Conservation (phyloP, 2,113 vertebrate genomes). For the Sialia sialis region DNA sequence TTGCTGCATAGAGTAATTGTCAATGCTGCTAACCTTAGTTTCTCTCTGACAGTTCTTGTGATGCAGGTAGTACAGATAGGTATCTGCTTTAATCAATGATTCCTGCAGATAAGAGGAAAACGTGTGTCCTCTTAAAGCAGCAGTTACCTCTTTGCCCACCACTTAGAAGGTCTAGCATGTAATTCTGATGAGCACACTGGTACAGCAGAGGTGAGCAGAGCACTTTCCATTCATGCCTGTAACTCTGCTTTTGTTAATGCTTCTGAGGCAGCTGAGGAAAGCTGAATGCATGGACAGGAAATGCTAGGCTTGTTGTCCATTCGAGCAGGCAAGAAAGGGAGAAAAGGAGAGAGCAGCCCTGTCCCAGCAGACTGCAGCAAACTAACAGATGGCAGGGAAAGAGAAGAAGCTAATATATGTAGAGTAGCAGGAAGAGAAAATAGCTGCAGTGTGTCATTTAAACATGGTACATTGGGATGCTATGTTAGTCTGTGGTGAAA, state of each 20-base stretch:
- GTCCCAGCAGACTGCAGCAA: conserved; percentile 47
- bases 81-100: background rate
- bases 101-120: background rate
- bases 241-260: background rate
- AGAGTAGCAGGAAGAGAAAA: background rate
- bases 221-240: background rate
- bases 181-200: background rate
- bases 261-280: background rate
- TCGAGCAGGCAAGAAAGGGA: background rate
- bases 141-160: background rate
- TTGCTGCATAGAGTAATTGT: background rate
- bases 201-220: background rate
- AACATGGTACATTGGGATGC: background rate
- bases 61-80: background rate
- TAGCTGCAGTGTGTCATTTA: conserved; percentile 8
- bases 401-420: background rate
- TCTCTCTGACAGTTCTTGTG: background rate
- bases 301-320: background rate
- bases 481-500: background rate
- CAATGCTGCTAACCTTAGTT: background rate
- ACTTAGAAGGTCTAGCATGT: background rate
- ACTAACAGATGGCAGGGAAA: background rate
- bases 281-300: background rate
- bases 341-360: background rate
- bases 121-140: background rate